A percentile compares a stretch with the other conserved stretches of the same genome.
phyloP scores from a whole-genome alignment of 2,797 vertebrate genomes.

The Lagocephalus sceleratus region DNA sequence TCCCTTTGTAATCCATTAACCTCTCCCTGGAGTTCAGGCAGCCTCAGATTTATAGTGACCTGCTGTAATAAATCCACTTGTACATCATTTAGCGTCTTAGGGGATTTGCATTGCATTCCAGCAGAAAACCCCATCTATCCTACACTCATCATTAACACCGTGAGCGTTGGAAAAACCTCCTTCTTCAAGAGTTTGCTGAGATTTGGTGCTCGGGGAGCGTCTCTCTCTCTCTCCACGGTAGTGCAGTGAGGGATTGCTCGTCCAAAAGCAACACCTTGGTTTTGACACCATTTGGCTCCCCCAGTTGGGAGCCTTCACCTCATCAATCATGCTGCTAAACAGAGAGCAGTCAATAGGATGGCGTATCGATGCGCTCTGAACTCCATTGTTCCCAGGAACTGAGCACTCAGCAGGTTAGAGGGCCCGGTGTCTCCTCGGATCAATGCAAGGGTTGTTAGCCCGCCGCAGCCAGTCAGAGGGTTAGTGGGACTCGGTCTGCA shows the following conservation, averaged over 20 bases:
- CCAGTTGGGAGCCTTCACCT: constrained; percentile 73
- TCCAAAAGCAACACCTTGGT: constrained; percentile 66
- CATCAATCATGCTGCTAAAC: constrained; percentile 82
- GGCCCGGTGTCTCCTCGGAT: constrained; percentile 78
- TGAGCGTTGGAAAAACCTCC: constrained; percentile 19
- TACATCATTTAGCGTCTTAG: constrained; percentile 83
- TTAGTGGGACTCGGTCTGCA: constrained; percentile 36
- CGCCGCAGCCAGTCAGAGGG: constrained; percentile 63
- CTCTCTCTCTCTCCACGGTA: constrained; percentile 11
- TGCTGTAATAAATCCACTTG: constrained; percentile 84
- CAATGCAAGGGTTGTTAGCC: constrained; percentile 77
- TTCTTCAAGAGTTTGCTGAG: no score
- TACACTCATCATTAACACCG: constrained; percentile 16
- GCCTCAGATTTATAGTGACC: constrained; percentile 83
- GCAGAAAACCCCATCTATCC: constrained; percentile 62
- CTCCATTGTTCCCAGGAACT: constrained; percentile 81
- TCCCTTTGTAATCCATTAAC: constrained; percentile 88
- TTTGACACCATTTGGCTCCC: constrained; percentile 70
- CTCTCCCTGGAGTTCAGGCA: constrained; percentile 83
- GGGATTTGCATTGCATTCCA: constrained; percentile 74
- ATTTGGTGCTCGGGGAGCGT: constrained; percentile 1
- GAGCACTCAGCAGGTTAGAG: constrained; percentile 84
- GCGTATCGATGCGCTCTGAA: constrained; percentile 78
- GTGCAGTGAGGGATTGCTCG: constrained; percentile 40
- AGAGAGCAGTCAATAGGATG: constrained; percentile 78